Evolutionary conservation across 2,113 vertebrate species (phyloP).

Genomic region (Prionailurus viverrinus): DNA sequence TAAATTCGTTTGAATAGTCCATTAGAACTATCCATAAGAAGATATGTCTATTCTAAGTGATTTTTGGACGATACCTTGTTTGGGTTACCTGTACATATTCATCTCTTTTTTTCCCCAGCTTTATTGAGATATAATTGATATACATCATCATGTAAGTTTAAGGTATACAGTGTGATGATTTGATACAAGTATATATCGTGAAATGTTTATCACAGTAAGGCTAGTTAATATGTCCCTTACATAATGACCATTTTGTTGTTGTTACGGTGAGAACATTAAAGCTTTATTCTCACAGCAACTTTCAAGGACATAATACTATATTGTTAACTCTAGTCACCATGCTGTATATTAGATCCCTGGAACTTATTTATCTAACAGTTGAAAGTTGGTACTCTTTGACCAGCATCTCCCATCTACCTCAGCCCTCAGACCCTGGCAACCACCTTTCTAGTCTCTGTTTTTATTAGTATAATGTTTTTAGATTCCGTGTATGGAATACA

Average conservation of each 20-base stretch:
- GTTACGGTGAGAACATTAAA: neutral
- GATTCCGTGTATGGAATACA: neutral
- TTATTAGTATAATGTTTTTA: neutral
- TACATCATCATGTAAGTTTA: neutral
- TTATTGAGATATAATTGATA: neutral
- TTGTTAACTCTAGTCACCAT: neutral
- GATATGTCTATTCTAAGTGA: neutral
- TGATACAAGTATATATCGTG: neutral
- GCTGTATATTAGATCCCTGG: neutral
- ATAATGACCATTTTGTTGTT: neutral
- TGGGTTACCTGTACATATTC: neutral
- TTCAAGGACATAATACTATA: neutral
- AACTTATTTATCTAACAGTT: neutral
- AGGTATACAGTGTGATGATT: neutral
- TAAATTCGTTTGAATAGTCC: conserved; percentile 33
- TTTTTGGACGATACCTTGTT: neutral
- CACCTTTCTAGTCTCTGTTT: neutral
- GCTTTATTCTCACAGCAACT: neutral
- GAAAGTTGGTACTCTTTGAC: neutral
- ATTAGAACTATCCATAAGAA: neutral
- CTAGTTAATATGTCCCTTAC: neutral
- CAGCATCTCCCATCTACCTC: neutral
- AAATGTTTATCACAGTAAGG: neutral
- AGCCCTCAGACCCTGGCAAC: neutral
- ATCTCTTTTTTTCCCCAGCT: neutral